phyloP scores from a whole-genome alignment of 2,888 invertebrate species.

The Hydroisotoma schaefferi region DNA sequence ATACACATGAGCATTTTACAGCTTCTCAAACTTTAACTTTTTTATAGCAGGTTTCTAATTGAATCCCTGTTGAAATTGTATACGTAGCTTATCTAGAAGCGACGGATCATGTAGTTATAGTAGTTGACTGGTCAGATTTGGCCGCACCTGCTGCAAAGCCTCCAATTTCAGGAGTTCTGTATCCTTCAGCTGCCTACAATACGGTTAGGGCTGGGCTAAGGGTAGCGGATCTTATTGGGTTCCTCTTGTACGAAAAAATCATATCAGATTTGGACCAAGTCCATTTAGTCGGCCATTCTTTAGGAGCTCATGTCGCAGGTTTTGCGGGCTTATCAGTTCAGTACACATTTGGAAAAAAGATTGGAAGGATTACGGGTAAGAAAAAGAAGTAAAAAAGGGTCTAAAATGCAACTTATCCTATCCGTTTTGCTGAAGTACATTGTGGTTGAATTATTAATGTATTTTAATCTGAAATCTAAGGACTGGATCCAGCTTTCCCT shows the following conservation, averaged over 20 bases:
- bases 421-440: background rate
- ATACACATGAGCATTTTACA: no score
- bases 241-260: constrained; percentile 19
- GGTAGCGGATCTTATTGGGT: constrained; percentile 21
- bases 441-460: background rate
- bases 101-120: constrained; percentile 24
- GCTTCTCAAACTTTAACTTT: background rate
- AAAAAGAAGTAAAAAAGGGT: background rate
- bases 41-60: background rate
- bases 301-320: constrained; percentile 35
- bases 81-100: constrained; percentile 27
- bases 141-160: constrained; percentile 11
- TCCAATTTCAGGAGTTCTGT: constrained; percentile 1
- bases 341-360: constrained; percentile 20
- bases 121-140: constrained; percentile 25
- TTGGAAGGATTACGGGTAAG: constrained; percentile 39
- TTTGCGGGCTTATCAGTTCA: constrained; percentile 27
- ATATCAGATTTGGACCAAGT: constrained; percentile 19
- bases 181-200: constrained; percentile 25
- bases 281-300: constrained; percentile 29
- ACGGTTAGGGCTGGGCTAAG: constrained; percentile 22
- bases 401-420: background rate
- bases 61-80: background rate
- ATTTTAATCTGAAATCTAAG: background rate
- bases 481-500: constrained; percentile 18